Base-by-base conservation (phyloP, 2,888 invertebrate species). In the Chrysotoxum bicinctum region DNA sequence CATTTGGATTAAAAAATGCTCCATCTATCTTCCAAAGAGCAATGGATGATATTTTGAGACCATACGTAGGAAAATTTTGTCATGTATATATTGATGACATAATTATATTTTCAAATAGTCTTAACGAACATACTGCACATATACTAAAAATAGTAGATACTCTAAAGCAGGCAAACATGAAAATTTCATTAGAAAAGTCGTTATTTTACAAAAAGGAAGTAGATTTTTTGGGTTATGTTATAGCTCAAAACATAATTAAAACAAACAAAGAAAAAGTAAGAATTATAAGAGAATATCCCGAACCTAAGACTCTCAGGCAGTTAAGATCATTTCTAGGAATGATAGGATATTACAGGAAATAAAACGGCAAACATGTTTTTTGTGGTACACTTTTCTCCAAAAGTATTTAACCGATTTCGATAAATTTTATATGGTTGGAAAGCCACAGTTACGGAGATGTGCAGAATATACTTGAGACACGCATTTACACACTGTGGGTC, bases 11-110 rank as follows among this genome's bases (percentile, higher is more conserved):
- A 26, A 26, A 26, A 26, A 26, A 26, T 5, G 26, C 26, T 4
- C 26, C 26, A 26, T 26, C 26, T 26, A 3, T 26, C 26, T 26
- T 26, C 26, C 26, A 26, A 26, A 4, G 26, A 26, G 26, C 26
- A 26, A 26, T 26, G 26, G 26, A 26, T 26, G 26, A 26, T 5
- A 26, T 26, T 6, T 26, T 26, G 26, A 26, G 26, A 26, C 26
- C 26, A 26, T 26, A 26, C 26, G 26, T 35, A n/a, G 40, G n/a
- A 7, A 40, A 40, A 16, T 40, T 40, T 16, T 40, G 40, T 16
- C n/a, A 54, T 19, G 19, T 52, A 40, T 74, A 40, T 54, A 40
- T 70, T n/a, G 56, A 56, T 10, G 40, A 56, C 23, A 70, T 70
- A 8, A 40, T 37, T n/a, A 54, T 69, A 14, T 23, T 56, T n/a